These are phyloP conservation scores for Epizoanthus ramosus DNA, from an alignment of 92 coral and sea anemone genomes.

Conservation along the genomic window DNA sequence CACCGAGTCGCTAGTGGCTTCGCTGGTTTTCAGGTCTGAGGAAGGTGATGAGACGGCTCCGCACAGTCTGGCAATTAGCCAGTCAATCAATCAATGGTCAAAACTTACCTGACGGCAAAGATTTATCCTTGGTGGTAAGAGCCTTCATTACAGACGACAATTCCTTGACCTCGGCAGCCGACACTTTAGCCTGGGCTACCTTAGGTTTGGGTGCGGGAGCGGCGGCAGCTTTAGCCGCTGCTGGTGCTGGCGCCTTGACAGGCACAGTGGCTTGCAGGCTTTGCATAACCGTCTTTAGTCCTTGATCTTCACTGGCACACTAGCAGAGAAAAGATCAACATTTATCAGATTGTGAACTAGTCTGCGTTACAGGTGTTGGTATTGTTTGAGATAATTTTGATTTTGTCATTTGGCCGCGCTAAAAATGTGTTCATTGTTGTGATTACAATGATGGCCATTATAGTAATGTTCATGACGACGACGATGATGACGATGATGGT, in stretches of 20 bases:
- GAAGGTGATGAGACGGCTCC: too few relatives aligned
- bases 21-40: too few relatives aligned
- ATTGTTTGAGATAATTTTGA: too few relatives aligned
- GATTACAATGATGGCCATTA: too few relatives aligned
- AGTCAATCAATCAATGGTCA: background rate
- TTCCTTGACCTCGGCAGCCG: constrained; percentile 23
- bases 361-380: too few relatives aligned
- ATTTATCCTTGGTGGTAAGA: constrained; percentile 19
- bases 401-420: too few relatives aligned
- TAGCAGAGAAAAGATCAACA: background rate
- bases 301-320: constrained; percentile 41
- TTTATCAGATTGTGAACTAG: background rate
- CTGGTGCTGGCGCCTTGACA: background rate
- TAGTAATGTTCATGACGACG: too few relatives aligned
- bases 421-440: too few relatives aligned
- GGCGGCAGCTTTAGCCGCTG: background rate
- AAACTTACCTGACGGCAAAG: constrained; percentile 48
- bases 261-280: constrained; percentile 38
- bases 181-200: constrained; percentile 25
- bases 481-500: too few relatives aligned
- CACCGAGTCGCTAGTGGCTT: too few relatives aligned
- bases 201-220: constrained; percentile 18
- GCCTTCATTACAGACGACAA: constrained; percentile 45
- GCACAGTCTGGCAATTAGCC: background rate
- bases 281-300: constrained; percentile 37